Conservation (phyloP, 2,888 invertebrate species). For the Brachynemurus nebulosus region DNA sequence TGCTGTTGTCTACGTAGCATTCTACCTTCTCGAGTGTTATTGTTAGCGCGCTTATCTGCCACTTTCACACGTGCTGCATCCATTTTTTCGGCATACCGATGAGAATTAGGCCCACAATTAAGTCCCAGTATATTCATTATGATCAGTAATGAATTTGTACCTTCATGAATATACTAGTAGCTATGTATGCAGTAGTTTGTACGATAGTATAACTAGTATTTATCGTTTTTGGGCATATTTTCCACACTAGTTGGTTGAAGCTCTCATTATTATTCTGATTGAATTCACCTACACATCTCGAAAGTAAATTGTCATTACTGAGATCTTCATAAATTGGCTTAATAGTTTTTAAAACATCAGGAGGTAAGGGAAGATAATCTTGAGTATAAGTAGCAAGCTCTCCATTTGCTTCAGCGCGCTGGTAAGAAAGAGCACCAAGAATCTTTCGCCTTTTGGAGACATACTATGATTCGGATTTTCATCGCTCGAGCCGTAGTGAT, state of each 20-base stretch:
- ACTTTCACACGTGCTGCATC: slow-evolving; percentile 11
- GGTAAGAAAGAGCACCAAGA: slow-evolving; percentile 8
- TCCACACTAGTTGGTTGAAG: slow-evolving; percentile 23
- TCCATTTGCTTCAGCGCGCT: slow-evolving; percentile 1
- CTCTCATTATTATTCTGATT: slow-evolving; percentile 25
- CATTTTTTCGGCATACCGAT: slow-evolving; percentile 13
- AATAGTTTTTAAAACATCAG: slow-evolving; percentile 14
- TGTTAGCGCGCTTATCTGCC: slow-evolving; percentile 12
- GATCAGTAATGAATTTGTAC: slow-evolving; percentile 12
- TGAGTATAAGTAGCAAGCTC: neutral
- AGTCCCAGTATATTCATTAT: slow-evolving; percentile 14
- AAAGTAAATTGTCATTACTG: slow-evolving; percentile 21
- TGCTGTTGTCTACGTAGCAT: slow-evolving; percentile 15
- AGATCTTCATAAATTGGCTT: slow-evolving; percentile 23
- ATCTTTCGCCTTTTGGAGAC: slow-evolving; percentile 2
- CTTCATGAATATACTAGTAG: slow-evolving; percentile 15
- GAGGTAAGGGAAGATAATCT: slow-evolving; percentile 2
- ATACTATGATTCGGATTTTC: slow-evolving; percentile 3
- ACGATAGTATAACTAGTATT: slow-evolving; percentile 1
- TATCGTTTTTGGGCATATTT: slow-evolving; percentile 17
- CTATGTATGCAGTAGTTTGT: slow-evolving; percentile 13
- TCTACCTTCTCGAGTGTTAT: slow-evolving; percentile 14
- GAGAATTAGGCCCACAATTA: slow-evolving; percentile 12
- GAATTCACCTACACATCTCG: slow-evolving; percentile 23
- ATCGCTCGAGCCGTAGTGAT: slow-evolving; percentile 12